Conservation (phyloP, 1,140 invertebrate genomes). For the Anagrus nilaparvatae region DNA sequence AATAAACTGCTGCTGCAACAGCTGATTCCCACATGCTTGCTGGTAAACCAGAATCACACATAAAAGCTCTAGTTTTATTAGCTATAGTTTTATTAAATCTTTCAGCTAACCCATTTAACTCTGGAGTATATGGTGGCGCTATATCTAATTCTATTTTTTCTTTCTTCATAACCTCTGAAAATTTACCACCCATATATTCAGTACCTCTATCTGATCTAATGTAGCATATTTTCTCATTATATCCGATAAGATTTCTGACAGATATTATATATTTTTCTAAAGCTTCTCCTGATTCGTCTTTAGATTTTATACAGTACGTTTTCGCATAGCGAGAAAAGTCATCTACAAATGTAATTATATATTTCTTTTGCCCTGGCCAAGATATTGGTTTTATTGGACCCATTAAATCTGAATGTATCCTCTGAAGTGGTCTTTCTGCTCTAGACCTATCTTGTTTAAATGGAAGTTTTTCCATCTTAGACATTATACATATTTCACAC, state of each 20-base stretch:
- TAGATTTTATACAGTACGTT: slow-evolving; percentile 14
- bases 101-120: too few species aligned
- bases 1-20: too few species aligned
- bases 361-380: slow-evolving; percentile 11
- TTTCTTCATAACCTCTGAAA: slow-evolving; percentile 11
- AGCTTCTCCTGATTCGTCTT: slow-evolving; percentile 11
- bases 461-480: slow-evolving; percentile 18
- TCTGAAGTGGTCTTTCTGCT: slow-evolving; percentile 13
- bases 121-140: too few species aligned
- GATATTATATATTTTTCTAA: slow-evolving; percentile 11
- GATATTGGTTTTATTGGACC: slow-evolving; percentile 15
- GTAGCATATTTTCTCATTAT: slow-evolving; percentile 17
- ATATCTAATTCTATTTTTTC: slow-evolving; percentile 18
- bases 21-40: too few species aligned
- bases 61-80: too few species aligned
- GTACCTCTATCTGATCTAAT: slow-evolving; percentile 14
- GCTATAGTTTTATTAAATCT: too few species aligned
- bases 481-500: slow-evolving; percentile 17
- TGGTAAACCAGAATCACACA: too few species aligned
- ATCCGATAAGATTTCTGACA: slow-evolving; percentile 12
- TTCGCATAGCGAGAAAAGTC: slow-evolving; percentile 9
- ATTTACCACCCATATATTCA: slow-evolving; percentile 17
- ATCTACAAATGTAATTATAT: slow-evolving; percentile 12
- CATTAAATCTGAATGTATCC: slow-evolving; percentile 14
- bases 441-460: slow-evolving; percentile 14